Conservation (phyloP, 2,797 vertebrate genomes). For the Sebastes matsubarae region DNA sequence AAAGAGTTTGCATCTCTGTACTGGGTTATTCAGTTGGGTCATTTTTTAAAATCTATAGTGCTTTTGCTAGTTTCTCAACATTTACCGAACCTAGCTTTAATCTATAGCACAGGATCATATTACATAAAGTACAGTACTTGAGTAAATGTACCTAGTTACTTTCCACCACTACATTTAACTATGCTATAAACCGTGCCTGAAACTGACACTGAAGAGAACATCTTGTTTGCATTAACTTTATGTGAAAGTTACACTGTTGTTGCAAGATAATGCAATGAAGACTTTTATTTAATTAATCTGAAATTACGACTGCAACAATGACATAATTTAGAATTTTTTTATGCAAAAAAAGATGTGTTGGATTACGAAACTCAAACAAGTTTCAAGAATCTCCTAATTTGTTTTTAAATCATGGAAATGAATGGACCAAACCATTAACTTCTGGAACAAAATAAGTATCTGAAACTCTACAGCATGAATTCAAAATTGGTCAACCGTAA, state of each 20-base stretch:
- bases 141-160: not conserved
- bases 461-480: not conserved
- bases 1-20: too few species aligned
- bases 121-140: not conserved
- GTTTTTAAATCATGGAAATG: too few species aligned
- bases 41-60: too few species aligned
- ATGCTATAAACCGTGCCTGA: too few species aligned
- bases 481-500: not conserved
- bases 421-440: not conserved
- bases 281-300: not conserved
- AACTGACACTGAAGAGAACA: not conserved
- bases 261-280: not conserved
- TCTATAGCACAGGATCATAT: too few species aligned
- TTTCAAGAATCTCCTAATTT: too few species aligned
- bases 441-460: not conserved
- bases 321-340: not conserved
- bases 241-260: not conserved
- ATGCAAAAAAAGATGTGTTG: not conserved
- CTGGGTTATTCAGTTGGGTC: too few species aligned
- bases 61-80: too few species aligned
- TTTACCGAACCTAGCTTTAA: too few species aligned
- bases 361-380: too few species aligned
- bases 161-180: too few species aligned
- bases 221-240: not conserved
- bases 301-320: not conserved